phyloP scores from a whole-genome alignment of 2,888 invertebrate species.

The Melinopterus prodromus region DNA sequence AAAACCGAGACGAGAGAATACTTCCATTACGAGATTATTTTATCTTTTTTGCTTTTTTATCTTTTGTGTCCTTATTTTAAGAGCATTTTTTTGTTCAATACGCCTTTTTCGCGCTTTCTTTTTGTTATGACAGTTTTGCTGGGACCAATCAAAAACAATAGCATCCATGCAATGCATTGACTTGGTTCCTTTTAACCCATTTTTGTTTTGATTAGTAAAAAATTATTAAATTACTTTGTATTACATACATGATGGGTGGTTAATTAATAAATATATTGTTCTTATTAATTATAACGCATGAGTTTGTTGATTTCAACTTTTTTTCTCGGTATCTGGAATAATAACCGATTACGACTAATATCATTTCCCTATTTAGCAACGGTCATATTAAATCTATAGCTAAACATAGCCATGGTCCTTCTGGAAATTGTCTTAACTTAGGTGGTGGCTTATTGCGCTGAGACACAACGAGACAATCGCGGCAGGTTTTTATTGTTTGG shows the following conservation, averaged over 20 bases:
- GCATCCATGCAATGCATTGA: no score
- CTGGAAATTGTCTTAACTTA: slow-evolving; percentile 38
- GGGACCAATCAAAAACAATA: no score
- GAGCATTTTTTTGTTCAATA: no score
- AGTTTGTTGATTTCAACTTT: slow-evolving; percentile 28
- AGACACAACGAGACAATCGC: slow-evolving; percentile 33
- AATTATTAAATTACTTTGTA: no score
- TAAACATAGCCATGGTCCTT: slow-evolving; percentile 25
- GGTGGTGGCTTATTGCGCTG: slow-evolving; percentile 38
- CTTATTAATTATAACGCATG: not conserved
- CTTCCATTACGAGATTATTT: not conserved
- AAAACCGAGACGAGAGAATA: slow-evolving; percentile 32
- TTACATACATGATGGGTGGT: no score
- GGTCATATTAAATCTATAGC: slow-evolving; percentile 45
- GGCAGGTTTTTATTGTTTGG: not conserved
- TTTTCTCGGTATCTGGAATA: slow-evolving; percentile 38
- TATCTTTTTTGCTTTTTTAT: no score
- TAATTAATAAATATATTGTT: no score
- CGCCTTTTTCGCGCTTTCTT: no score
- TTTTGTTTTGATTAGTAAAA: no score
- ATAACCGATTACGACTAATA: slow-evolving; percentile 29
- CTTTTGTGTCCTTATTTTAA: no score
- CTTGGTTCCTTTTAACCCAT: no score
- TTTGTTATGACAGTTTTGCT: no score
- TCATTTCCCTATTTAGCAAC: slow-evolving; percentile 38